Conservation (phyloP, 2,888 invertebrate genomes). For the Temnothorax unifasciatus region DNA sequence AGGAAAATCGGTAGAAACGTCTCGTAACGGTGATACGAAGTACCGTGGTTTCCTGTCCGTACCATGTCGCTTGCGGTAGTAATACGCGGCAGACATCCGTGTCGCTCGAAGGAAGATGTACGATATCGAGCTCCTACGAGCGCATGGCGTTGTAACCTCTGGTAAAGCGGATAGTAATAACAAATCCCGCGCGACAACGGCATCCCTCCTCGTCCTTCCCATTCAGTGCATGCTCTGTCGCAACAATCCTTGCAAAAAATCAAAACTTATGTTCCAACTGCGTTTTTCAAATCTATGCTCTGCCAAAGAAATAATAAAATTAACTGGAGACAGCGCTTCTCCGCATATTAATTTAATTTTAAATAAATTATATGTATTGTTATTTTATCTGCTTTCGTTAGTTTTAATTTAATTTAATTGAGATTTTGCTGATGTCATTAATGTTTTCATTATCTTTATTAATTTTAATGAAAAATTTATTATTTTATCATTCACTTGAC, state of each 20-base stretch:
- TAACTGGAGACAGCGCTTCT: not conserved
- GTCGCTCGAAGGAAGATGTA: constrained; percentile 77
- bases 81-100: constrained; percentile 72
- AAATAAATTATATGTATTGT: not conserved
- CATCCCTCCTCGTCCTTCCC: not conserved
- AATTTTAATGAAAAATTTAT: not conserved
- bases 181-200: constrained; percentile 69
- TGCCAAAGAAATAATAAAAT: not conserved
- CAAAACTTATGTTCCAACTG: not conserved
- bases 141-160: constrained; percentile 62
- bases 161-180: constrained; percentile 68
- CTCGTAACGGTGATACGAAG: constrained; percentile 28
- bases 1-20: constrained; percentile 68
- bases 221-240: not conserved
- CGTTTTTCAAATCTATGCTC: not conserved
- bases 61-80: constrained; percentile 46
- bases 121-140: constrained; percentile 65
- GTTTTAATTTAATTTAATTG: constrained; percentile 10
- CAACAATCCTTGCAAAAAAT: not conserved
- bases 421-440: not conserved
- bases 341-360: not conserved
- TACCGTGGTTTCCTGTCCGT: constrained; percentile 51
- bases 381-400: not conserved
- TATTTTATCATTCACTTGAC: not conserved
- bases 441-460: not conserved